These are phyloP conservation scores for Hyperopisus bebe DNA, from an alignment of 2,113 vertebrate genomes.

Conservation along the genomic window DNA sequence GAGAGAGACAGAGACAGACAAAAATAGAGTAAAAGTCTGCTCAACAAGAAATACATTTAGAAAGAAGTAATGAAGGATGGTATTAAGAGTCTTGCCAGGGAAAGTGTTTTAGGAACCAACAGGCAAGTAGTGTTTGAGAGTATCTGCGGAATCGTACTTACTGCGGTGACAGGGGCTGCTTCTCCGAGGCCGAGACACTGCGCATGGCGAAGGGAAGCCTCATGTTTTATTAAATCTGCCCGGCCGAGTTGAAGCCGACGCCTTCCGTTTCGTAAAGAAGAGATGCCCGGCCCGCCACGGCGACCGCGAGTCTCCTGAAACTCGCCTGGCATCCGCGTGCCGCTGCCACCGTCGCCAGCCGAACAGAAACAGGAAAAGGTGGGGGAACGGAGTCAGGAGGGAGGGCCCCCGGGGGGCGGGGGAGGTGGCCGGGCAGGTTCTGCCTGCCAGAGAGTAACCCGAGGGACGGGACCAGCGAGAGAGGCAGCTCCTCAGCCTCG, in stretches of 20 bases:
- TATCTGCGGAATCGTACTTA: background rate
- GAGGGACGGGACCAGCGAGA: background rate
- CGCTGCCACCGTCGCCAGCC: background rate
- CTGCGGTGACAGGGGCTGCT: background rate
- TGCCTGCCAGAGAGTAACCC: constrained; percentile 16
- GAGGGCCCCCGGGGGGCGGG: background rate
- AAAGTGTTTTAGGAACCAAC: background rate
- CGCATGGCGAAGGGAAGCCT: background rate
- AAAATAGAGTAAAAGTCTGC: background rate
- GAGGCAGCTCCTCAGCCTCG: background rate
- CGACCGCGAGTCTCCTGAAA: background rate
- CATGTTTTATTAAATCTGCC: background rate
- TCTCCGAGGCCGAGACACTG: background rate
- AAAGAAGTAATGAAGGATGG: background rate
- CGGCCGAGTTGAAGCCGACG: background rate
- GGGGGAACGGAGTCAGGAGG: background rate
- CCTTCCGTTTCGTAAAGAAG: background rate
- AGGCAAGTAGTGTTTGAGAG: background rate
- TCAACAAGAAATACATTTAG: background rate
- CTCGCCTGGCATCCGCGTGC: background rate
- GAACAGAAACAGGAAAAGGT: background rate
- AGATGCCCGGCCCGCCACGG: background rate
- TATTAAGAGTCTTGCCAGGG: background rate
- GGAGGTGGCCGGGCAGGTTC: background rate
- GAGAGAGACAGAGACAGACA: background rate